Percentiles rank a stretch among this genome's conserved stretches.
Conservation (phyloP, 2,113 vertebrate genomes). For the Zeus faber region DNA sequence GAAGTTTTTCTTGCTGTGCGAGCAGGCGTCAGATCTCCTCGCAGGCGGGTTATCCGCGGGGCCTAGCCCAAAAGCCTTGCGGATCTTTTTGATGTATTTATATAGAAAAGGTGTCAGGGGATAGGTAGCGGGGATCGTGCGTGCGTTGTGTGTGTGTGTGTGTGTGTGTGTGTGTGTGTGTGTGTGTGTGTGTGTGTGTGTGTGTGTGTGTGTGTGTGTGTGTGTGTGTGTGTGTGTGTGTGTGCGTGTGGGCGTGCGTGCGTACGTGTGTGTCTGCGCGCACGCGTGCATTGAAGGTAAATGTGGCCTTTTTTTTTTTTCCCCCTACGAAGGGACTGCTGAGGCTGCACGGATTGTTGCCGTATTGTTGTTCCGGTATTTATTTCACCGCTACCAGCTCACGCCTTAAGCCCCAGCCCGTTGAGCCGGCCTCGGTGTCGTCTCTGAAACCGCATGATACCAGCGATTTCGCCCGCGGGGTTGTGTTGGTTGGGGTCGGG, state of each 20-base stretch:
- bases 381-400: slow-evolving; percentile 38
- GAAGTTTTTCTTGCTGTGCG: slow-evolving; percentile 28
- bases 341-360: slow-evolving; percentile 37
- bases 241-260: not conserved
- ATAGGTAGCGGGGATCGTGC: not conserved
- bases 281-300: slow-evolving; percentile 55
- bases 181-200: not conserved
- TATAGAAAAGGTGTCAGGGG: too few relatives aligned
- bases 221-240: not conserved
- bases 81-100: slow-evolving; percentile 64
- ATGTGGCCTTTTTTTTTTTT: slow-evolving; percentile 46
- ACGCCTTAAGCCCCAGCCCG: slow-evolving; percentile 47
- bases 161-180: not conserved
- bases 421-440: slow-evolving; percentile 34
- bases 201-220: slow-evolving; percentile 1
- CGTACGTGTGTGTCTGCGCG: too few relatives aligned
- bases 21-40: slow-evolving; percentile 49
- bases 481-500: too few relatives aligned
- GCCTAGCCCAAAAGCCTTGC: slow-evolving; percentile 46
- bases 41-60: slow-evolving; percentile 55
- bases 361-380: slow-evolving; percentile 27
- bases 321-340: slow-evolving; percentile 39
- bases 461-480: not conserved
- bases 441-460: slow-evolving; percentile 26
- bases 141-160: not conserved